Evolutionary conservation across 1,140 invertebrate genomes (phyloP).

Genomic region (Tribolium madens): DNA sequence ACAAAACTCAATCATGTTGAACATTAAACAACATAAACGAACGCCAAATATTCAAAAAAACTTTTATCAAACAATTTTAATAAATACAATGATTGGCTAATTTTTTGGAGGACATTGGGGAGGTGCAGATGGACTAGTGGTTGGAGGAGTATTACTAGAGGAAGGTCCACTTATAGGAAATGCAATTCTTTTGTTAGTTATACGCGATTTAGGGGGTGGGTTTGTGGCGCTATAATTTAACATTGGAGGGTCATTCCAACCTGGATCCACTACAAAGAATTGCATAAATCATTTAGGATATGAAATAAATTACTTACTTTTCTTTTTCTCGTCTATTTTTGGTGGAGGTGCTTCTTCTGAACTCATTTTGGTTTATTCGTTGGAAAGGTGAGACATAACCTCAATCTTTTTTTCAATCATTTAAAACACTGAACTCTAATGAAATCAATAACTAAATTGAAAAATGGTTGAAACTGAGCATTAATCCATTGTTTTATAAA

Average conservation of each 20-base stretch:
- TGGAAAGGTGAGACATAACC: not conserved
- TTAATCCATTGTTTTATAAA: too few relatives aligned
- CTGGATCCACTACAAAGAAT: conserved; percentile 50
- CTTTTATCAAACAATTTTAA: not conserved
- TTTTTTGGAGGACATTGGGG: conserved; percentile 35
- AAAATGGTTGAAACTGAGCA: too few relatives aligned
- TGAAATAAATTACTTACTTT: not conserved
- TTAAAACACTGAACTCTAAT: too few relatives aligned
- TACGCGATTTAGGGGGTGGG: conserved; percentile 60
- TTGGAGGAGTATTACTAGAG: not conserved
- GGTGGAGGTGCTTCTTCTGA: not conserved
- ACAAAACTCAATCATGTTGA: too few relatives aligned
- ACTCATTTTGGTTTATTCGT: not conserved
- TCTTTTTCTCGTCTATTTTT: not conserved
- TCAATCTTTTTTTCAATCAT: not conserved
- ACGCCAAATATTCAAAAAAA: too few relatives aligned
- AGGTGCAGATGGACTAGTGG: not conserved
- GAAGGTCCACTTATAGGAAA: conserved; percentile 54
- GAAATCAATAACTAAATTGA: too few relatives aligned
- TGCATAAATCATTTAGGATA: not conserved
- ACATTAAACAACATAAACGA: too few relatives aligned
- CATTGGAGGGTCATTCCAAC: conserved; percentile 62
- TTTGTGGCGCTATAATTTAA: conserved; percentile 57
- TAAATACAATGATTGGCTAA: not conserved
- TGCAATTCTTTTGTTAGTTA: conserved; percentile 61